A percentile compares a stretch with the other conserved stretches of the same genome.
Conservation (phyloP, 2,797 vertebrate species). For the Neomorphus geoffroyi region DNA sequence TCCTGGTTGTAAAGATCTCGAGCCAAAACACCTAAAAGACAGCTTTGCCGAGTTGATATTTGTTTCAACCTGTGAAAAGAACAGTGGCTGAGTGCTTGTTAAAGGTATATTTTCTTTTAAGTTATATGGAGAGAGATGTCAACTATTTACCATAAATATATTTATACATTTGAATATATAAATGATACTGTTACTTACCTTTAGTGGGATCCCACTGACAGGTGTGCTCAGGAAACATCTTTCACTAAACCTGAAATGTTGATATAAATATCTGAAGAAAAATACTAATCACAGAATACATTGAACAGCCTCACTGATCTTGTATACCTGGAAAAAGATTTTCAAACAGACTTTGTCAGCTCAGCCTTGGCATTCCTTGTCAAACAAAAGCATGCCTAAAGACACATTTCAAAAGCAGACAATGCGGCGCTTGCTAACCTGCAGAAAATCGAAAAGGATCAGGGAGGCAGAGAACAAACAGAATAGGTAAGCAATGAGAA, state of each 20-base stretch:
- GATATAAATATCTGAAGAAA: slow-evolving; percentile 95
- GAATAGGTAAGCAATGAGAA: slow-evolving; percentile 88
- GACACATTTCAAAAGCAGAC: slow-evolving; percentile 90
- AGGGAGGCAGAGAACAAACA: slow-evolving; percentile 90
- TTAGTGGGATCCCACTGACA: slow-evolving; percentile 82
- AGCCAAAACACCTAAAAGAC: slow-evolving; percentile 51
- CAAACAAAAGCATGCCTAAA: slow-evolving; percentile 92
- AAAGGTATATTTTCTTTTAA: slow-evolving; percentile 73
- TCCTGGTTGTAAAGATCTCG: slow-evolving; percentile 38
- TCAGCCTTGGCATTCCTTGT: slow-evolving; percentile 88
- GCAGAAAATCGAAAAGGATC: slow-evolving; percentile 90
- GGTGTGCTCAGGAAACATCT: slow-evolving; percentile 84
- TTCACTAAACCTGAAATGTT: slow-evolving; percentile 88
- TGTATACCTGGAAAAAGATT: slow-evolving; percentile 89
- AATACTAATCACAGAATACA: slow-evolving; percentile 96
- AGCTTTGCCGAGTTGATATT: slow-evolving; percentile 46
- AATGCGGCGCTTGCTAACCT: slow-evolving; percentile 88
- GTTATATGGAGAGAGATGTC: slow-evolving; percentile 65
- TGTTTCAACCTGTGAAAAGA: slow-evolving; percentile 52
- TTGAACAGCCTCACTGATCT: slow-evolving; percentile 90
- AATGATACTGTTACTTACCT: slow-evolving; percentile 77
- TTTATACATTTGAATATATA: slow-evolving; percentile 82
- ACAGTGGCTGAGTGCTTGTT: slow-evolving; percentile 51
- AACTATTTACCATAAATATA: slow-evolving; percentile 74
- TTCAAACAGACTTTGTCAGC: slow-evolving; percentile 92